phyloP scores from a whole-genome alignment of 1,140 invertebrate species.

The Hypothenemus hampei region DNA sequence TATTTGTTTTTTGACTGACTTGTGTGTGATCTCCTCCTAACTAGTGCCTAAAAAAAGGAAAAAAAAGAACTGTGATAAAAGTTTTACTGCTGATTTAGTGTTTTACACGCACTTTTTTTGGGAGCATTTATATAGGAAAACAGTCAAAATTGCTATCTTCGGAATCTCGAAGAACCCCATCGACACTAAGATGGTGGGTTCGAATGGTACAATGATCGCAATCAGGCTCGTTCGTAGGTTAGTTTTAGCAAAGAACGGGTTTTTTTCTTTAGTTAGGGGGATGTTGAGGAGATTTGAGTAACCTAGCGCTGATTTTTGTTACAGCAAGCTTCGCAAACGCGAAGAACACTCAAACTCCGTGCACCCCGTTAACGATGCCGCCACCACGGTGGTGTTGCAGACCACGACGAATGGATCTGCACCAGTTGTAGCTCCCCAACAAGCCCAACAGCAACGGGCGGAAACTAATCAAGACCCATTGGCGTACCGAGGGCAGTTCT shows the following conservation, averaged over 20 bases:
- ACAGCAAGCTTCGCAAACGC: conserved; percentile 75
- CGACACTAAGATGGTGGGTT: conserved; percentile 63
- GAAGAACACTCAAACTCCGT: conserved; percentile 66
- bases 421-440: conserved; percentile 25
- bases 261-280: background rate
- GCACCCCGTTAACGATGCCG: conserved; percentile 47
- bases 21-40: conserved; percentile 6
- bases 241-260: background rate
- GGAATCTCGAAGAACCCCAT: conserved; percentile 38
- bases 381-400: conserved; percentile 57
- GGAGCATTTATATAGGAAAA: conserved; percentile 22
- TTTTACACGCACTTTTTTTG: conserved; percentile 1
- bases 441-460: conserved; percentile 31
- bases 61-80: conserved; percentile 23
- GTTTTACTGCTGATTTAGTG: no score
- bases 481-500: conserved; percentile 54
- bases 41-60: background rate
- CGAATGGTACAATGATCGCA: conserved; percentile 75
- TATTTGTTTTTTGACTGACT: background rate
- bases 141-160: conserved; percentile 45
- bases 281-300: background rate
- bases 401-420: conserved; percentile 42
- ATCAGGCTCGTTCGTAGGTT: conserved; percentile 70
- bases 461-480: conserved; percentile 24
- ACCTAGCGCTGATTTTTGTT: conserved; percentile 10